Evolutionary conservation across 1,140 invertebrate genomes (phyloP), one percentile per base, ranked within the genome.

Genomic region (Cecropterus lyciades): DNA sequence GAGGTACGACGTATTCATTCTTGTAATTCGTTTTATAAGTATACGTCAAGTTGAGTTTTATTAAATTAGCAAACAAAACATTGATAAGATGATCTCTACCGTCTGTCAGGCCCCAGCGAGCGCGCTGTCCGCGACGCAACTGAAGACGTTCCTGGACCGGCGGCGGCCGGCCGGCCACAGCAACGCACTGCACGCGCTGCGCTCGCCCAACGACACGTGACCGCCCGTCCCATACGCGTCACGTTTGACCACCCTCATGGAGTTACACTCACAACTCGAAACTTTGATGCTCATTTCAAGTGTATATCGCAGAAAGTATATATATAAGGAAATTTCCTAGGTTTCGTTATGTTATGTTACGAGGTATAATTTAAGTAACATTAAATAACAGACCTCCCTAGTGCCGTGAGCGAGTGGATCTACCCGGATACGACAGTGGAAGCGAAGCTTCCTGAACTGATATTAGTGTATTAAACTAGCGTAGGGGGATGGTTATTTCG

Each of bases 101-200:
- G n/a, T n/a, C n/a, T 43, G 63, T 0, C 79, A 90, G 87, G 86
- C 86, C 13, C 80, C 78, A 0, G 59, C 73, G 13, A 75, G 73
- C 3, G 46, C 70, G 49, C 60, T 91, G 11, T 87, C 86, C 6
- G 79, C 80, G 27, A 77, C 72, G 7, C 88, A 89, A 49, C 77
- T 91, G 57, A 85, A 87, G 73, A 88, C 85, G 14, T 91, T 91
- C 78, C 66, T 91, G 30, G 88, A 91, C 65, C 82, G 88, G 45
- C 85, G 88, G 62, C 79, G 88, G 43, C 88, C 86, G 1, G 79
- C 84, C 7, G 86, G 88, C 0, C 85, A 84, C 65, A 77, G 82
- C 59, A 81, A 80, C 67, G 82, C 80, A 46, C 68, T 86, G 42
- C 84, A 85, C 72, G 68, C 82, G 42, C 73, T 85, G 63, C 79